Conservation (phyloP, 2,797 vertebrate species). For the Sandelia bainsii region DNA sequence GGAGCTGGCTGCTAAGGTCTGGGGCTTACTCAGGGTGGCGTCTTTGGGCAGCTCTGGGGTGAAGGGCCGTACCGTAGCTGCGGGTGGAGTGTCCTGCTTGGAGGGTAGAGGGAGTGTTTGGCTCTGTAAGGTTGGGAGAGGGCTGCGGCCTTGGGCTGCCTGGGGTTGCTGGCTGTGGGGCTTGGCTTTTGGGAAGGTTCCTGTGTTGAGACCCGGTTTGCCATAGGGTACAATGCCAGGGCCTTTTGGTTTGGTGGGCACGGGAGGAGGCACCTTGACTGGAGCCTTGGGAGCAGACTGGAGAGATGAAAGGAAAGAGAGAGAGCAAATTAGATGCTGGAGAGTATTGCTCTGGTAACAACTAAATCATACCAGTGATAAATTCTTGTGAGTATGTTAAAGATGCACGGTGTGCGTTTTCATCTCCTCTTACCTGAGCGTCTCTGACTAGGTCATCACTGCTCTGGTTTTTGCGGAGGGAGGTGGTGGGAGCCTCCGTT, state of each 20-base stretch:
- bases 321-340: neutral
- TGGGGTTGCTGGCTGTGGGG: slow-evolving; percentile 79
- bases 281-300: slow-evolving; percentile 87
- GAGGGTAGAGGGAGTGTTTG: slow-evolving; percentile 86
- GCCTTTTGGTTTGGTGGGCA: slow-evolving; percentile 96
- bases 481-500: slow-evolving; percentile 82
- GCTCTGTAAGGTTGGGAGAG: slow-evolving; percentile 77
- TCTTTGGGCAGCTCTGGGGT: slow-evolving; percentile 94
- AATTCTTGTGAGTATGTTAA: neutral
- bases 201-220: slow-evolving; percentile 80
- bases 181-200: slow-evolving; percentile 88
- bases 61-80: slow-evolving; percentile 94
- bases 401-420: neutral
- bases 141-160: slow-evolving; percentile 71
- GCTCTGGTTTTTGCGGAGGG: slow-evolving; percentile 95
- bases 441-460: slow-evolving; percentile 94
- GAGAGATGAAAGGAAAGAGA: slow-evolving; percentile 38
- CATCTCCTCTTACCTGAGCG: slow-evolving; percentile 84
- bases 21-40: slow-evolving; percentile 88
- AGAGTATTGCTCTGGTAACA: neutral
- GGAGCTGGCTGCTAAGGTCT: slow-evolving; percentile 91
- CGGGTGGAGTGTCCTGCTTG: slow-evolving; percentile 92
- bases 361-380: neutral
- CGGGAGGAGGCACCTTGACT: slow-evolving; percentile 95
- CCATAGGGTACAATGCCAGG: slow-evolving; percentile 85